Percentiles rank a stretch among this genome's conserved stretches.
phyloP scores from a whole-genome alignment of 2,797 vertebrate genomes.

The Poeciliopsis presidionis region DNA sequence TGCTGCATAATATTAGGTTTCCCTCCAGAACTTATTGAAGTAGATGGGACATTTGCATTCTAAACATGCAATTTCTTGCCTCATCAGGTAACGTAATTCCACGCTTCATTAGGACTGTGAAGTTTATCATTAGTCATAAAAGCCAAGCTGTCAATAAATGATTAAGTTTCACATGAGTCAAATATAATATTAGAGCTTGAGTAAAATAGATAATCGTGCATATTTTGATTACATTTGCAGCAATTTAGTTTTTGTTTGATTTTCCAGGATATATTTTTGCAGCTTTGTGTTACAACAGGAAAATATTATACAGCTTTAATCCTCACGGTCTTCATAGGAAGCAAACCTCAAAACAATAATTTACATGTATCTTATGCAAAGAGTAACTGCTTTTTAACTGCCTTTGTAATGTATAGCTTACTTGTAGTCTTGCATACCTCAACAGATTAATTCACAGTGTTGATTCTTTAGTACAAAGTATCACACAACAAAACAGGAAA shows the following conservation, averaged over 20 bases:
- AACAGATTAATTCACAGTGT: neutral
- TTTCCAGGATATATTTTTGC: constrained; percentile 48
- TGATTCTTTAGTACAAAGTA: neutral
- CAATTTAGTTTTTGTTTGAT: constrained; percentile 61
- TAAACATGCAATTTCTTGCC: constrained; percentile 83
- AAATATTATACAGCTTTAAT: constrained; percentile 46
- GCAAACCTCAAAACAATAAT: constrained; percentile 16
- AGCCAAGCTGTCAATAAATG: constrained; percentile 85
- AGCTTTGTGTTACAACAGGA: constrained; percentile 54
- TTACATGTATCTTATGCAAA: constrained; percentile 43
- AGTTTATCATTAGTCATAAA: constrained; percentile 88
- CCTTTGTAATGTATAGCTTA: constrained; percentile 4
- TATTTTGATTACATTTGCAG: constrained; percentile 72
- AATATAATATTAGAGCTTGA: constrained; percentile 78
- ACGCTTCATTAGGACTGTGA: constrained; percentile 85
- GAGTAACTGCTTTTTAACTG: constrained; percentile 17
- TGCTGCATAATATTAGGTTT: constrained; percentile 71
- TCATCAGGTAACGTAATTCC: constrained; percentile 88
- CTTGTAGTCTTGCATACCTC: neutral
- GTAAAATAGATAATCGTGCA: constrained; percentile 67
- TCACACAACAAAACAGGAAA: neutral
- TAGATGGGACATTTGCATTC: constrained; percentile 79
- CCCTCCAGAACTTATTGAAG: constrained; percentile 69
- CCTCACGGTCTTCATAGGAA: constrained; percentile 52
- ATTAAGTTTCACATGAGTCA: constrained; percentile 82